These are phyloP conservation scores for Anhinga rufa DNA, from an alignment of 2,113 vertebrate genomes.

Conservation along the genomic window DNA sequence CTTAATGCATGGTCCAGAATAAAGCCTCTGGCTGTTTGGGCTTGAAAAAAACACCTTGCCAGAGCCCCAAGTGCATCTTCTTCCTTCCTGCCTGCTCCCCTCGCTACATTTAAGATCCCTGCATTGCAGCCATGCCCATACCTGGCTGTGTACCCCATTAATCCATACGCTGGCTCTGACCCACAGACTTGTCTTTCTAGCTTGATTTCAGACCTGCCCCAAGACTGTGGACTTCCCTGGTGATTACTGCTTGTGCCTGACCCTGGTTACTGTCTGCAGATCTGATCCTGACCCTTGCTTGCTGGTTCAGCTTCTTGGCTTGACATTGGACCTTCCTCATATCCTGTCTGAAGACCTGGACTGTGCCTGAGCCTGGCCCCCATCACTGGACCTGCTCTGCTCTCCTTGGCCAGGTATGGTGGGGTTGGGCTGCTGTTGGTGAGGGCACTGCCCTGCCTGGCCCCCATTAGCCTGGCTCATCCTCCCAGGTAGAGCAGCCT, in stretches of 20 bases:
- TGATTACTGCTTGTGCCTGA: neutral
- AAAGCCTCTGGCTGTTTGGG: neutral
- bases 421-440: fast-evolving
- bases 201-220: neutral
- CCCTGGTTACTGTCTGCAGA: neutral
- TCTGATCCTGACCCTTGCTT: neutral
- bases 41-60: neutral
- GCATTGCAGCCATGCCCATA: neutral
- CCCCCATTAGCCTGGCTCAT: neutral
- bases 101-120: neutral
- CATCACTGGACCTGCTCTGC: neutral
- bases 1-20: neutral
- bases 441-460: neutral
- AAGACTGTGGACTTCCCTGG: neutral
- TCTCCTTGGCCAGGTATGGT: neutral
- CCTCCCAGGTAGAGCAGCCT: too few relatives aligned
- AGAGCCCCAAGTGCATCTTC: neutral
- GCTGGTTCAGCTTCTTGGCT: neutral
- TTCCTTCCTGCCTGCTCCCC: neutral
- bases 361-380: neutral
- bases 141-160: neutral
- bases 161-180: neutral
- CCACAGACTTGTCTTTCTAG: neutral
- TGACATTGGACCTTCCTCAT: neutral
- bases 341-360: neutral